Conservation (phyloP, 2,113 vertebrate genomes). For the Pomatorhinus ruficollis region DNA sequence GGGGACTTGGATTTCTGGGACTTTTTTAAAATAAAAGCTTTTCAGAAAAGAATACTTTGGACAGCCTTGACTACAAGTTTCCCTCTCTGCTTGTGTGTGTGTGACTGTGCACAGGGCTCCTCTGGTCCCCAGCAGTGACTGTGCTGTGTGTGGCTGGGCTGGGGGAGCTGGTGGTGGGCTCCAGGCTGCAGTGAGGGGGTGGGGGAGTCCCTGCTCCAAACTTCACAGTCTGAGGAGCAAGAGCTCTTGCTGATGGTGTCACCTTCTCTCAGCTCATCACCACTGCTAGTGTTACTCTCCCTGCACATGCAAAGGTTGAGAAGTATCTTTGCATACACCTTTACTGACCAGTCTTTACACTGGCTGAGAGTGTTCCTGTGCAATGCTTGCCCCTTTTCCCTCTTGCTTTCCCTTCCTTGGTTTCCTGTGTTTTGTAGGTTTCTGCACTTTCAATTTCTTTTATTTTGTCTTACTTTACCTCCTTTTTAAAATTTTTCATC, state of each 20-base stretch:
- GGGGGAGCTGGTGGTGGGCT: not conserved
- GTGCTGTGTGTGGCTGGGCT: not conserved
- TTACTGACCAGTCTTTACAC: not conserved
- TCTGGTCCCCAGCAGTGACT: not conserved
- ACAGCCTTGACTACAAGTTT: not conserved
- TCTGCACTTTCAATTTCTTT: not conserved
- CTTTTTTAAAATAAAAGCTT: not conserved
- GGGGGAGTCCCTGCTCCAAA: not conserved
- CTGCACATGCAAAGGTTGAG: not conserved
- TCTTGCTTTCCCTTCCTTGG: not conserved
- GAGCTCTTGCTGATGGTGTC: not conserved
- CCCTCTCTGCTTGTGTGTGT: fast-evolving
- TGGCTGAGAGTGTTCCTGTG: not conserved
- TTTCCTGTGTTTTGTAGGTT: not conserved
- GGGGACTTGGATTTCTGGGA: not conserved
- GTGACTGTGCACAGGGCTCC: not conserved
- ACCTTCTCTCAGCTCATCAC: not conserved
- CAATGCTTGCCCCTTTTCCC: not conserved
- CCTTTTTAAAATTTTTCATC: not conserved
- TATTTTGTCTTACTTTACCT: not conserved
- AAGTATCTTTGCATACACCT: not conserved
- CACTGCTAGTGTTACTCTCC: not conserved
- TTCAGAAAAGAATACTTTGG: not conserved
- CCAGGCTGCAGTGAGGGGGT: fast-evolving
- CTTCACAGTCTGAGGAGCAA: not conserved